A percentile compares a stretch with the other conserved stretches of the same genome.
phyloP scores from a whole-genome alignment of 1,140 invertebrate genomes.

The Ditylenchus dipsaci region DNA sequence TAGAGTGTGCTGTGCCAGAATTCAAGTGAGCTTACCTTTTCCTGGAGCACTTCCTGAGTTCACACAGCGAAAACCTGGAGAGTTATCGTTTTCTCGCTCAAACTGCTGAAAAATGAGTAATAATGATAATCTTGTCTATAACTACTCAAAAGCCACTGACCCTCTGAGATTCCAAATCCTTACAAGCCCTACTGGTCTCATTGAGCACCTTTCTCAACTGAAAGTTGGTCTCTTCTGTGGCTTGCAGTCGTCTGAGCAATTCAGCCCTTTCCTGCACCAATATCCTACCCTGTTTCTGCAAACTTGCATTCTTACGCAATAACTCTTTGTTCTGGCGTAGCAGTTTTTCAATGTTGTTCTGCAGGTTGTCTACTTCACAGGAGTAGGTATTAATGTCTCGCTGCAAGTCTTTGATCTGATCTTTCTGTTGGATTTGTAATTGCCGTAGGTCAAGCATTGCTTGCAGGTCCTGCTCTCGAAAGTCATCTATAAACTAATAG shows the following conservation, averaged over 20 bases:
- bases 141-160: conserved; percentile 7
- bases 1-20: too few relatives aligned
- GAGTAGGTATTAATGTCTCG: conserved; percentile 11
- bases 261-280: conserved; percentile 37
- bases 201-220: conserved; percentile 41
- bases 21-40: conserved; percentile 64
- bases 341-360: conserved; percentile 46
- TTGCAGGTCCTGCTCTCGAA: conserved; percentile 44
- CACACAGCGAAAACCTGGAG: conserved; percentile 78
- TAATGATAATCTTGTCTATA: neutral
- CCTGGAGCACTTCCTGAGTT: conserved; percentile 81
- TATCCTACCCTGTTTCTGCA: conserved; percentile 31
- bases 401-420: conserved; percentile 42
- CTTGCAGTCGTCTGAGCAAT: conserved; percentile 27
- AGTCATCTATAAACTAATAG: neutral
- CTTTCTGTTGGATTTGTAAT: conserved; percentile 26
- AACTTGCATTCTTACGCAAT: conserved; percentile 41
- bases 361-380: conserved; percentile 31
- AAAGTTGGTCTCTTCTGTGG: conserved; percentile 43
- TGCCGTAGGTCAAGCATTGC: conserved; percentile 37
- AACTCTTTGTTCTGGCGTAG: conserved; percentile 45
- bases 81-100: conserved; percentile 21
- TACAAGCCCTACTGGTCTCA: conserved; percentile 52
- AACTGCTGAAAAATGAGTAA: neutral
- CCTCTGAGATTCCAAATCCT: conserved; percentile 49